phyloP scores from a whole-genome alignment of 2,797 vertebrate genomes.

The Chrosomus eos region DNA sequence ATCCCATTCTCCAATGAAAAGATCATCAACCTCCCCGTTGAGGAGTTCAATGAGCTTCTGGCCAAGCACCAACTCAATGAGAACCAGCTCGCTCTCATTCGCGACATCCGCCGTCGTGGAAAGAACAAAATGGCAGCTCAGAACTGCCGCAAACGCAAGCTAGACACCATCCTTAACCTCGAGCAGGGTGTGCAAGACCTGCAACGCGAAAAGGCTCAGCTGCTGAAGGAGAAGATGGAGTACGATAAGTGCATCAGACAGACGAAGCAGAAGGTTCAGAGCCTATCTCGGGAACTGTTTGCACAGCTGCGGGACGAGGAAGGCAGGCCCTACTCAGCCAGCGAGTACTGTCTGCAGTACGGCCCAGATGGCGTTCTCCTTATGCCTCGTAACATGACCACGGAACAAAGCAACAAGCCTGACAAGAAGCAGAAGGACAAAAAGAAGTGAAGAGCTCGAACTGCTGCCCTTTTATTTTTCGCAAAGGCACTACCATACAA shows the following conservation, averaged over 20 bases:
- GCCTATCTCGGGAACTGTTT: conserved; percentile 95
- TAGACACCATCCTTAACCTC: conserved; percentile 97
- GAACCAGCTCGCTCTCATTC: conserved; percentile 92
- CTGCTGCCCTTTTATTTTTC: conserved; percentile 73
- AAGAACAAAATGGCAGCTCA: conserved; percentile 99
- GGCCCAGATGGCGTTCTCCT: conserved; percentile 90
- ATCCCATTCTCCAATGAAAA: conserved; percentile 98
- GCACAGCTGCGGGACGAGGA: conserved; percentile 93
- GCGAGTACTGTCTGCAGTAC: conserved; percentile 91
- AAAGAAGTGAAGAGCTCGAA: conserved; percentile 87
- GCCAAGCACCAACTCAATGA: conserved; percentile 97
- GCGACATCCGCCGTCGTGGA: conserved; percentile 94
- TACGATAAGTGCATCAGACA: conserved; percentile 92
- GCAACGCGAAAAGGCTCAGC: conserved; percentile 88
- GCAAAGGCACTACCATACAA: conserved; percentile 64
- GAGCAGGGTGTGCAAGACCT: conserved; percentile 96
- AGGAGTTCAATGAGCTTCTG: conserved; percentile 98
- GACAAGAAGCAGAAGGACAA: conserved; percentile 96
- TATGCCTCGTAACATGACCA: conserved; percentile 83
- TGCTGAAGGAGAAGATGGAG: conserved; percentile 96
- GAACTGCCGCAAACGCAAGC: conserved; percentile 98
- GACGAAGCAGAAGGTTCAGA: conserved; percentile 99
- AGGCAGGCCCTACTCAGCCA: conserved; percentile 91
- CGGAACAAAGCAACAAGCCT: conserved; percentile 86
- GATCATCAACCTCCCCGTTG: conserved; percentile 97